Evolutionary conservation across 35 echinoderm and acorn worm species (phyloP).

Genomic region (Patiria miniata): DNA sequence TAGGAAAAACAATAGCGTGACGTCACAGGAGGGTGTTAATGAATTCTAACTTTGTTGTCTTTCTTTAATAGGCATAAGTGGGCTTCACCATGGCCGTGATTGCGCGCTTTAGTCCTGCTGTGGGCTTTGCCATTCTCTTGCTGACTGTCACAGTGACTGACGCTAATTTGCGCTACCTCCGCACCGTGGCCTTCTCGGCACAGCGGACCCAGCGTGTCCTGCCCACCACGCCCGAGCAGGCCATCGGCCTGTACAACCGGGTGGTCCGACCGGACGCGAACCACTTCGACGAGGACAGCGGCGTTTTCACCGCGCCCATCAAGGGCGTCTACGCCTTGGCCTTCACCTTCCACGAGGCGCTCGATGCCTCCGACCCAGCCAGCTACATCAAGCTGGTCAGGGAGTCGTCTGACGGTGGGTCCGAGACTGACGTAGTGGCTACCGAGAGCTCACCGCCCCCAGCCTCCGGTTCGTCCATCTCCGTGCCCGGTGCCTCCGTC

Average conservation of each 20-base stretch:
- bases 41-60: too few species aligned
- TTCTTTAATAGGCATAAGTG: too few species aligned
- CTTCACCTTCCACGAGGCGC: constrained; percentile 11
- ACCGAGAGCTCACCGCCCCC: not conserved
- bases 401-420: not conserved
- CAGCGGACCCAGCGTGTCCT: not conserved
- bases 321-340: constrained; percentile 48
- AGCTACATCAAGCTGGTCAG: constrained; percentile 10
- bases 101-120: too few species aligned
- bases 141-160: not conserved
- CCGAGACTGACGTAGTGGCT: not conserved
- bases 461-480: not conserved
- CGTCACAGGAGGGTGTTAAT: too few species aligned
- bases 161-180: not conserved
- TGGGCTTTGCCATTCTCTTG: not conserved
- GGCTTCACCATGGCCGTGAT: too few species aligned
- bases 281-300: not conserved
- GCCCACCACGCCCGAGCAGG: not conserved
- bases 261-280: not conserved
- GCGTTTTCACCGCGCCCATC: constrained; percentile 10
- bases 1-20: too few species aligned
- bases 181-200: constrained; percentile 13
- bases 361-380: not conserved
- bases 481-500: constrained; percentile 22
- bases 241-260: not conserved